These are phyloP conservation scores for Ochropacha duplaris DNA, from an alignment of 2,888 invertebrate species.

Conservation along the genomic window DNA sequence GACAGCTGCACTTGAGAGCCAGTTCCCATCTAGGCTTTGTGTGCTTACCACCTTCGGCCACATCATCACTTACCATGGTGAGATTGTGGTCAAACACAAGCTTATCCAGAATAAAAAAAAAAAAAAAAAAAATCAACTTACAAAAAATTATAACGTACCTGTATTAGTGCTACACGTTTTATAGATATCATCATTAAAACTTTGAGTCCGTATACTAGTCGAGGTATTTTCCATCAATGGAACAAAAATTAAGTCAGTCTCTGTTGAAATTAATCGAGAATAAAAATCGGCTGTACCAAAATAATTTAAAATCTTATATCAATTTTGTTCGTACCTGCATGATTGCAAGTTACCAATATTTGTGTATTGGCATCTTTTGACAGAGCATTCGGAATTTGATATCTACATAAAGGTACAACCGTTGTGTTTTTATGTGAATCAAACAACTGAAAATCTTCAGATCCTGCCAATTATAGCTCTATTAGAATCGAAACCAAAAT, in stretches of 20 bases:
- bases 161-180: not conserved
- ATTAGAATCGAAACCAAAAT: not conserved
- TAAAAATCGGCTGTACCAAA: not conserved
- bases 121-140: too few species aligned
- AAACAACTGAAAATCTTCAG: conserved; percentile 2
- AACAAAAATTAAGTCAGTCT: not conserved
- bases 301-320: not conserved
- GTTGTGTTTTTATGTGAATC: conserved; percentile 19
- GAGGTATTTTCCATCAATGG: not conserved
- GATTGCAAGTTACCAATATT: conserved; percentile 11
- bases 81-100: too few species aligned
- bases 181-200: not conserved
- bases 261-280: not conserved
- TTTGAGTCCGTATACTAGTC: not conserved
- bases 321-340: conserved; percentile 8
- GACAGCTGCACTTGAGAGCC: too few species aligned
- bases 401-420: conserved; percentile 4
- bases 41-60: too few species aligned
- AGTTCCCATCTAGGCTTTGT: too few species aligned
- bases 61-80: too few species aligned
- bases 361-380: conserved; percentile 12
- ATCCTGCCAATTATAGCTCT: conserved; percentile 11
- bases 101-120: too few species aligned
- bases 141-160: not conserved
- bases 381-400: not conserved